Evolutionary conservation across 2,797 vertebrate genomes (phyloP), one percentile per base, ranked within the genome.

Genomic region (Cephalopachus bancanus): DNA sequence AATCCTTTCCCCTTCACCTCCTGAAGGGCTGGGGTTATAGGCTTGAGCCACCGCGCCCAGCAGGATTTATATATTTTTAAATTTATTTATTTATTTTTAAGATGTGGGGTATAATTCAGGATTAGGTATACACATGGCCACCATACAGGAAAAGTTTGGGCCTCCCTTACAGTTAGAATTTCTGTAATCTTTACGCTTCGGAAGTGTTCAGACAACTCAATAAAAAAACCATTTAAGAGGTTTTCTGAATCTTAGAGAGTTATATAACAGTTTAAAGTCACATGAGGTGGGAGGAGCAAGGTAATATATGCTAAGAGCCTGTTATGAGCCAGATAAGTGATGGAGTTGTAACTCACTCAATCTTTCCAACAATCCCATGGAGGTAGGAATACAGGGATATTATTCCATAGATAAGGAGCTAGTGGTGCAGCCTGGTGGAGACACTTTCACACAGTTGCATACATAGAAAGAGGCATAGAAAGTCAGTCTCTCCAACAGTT

Each of bases 191-290:
- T 83, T 67, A 91, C 79, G 51, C 14, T 83, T 74, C 74, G 37
- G 20, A 62, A 85, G 30, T 69, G 33, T 85, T 55, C 44, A 62
- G 44, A 67, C 65, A 92, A 37, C 5, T 33, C 19, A 74, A 28
- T 55, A 83, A 96, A n/a, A 14, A 15, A 75, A 10, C n/a, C 3
- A n/a, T 8, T 79, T 19, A 74, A 26, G 37, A 85, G 22, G 49
- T 26, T 92, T 85, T 88, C 57, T 91, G 16, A 67, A 69, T 88
- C 57, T 83, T 79, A n/a, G 51, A 74, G 71, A 93, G 20, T 92
- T 91, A 53, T 49, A 53, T 72, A 83, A 84, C 57, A 89, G 72
- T 33, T 90, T 69, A 85, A 85, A 30, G 19, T 93, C 28, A 30
- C 17, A 75, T 33, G 16, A 85, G 37, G 55, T 26, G 3, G 51